phyloP scores from a whole-genome alignment of 2,113 vertebrate genomes.

The Laticauda colubrina region DNA sequence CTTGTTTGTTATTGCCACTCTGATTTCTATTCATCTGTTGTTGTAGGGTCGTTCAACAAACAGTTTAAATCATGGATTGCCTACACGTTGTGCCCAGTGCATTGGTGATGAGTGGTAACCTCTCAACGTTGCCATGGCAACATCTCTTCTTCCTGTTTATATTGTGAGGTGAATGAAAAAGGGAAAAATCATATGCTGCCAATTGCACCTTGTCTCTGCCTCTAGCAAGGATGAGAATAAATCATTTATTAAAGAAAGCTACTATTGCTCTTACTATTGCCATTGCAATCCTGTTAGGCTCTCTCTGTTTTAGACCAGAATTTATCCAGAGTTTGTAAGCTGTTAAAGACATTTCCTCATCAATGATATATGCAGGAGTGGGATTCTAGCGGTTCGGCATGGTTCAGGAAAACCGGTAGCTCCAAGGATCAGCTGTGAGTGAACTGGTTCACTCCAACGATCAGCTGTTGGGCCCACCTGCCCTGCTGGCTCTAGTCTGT shows the following conservation, averaged over 20 bases:
- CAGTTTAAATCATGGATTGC: slow-evolving; percentile 41
- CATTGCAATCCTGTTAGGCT: neutral
- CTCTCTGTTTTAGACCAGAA: neutral
- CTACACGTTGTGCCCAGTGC: neutral
- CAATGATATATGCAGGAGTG: neutral
- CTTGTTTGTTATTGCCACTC: slow-evolving; percentile 26
- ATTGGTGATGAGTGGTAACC: slow-evolving; percentile 36
- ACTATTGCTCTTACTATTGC: neutral
- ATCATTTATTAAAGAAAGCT: neutral
- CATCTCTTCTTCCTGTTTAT: slow-evolving; percentile 37
- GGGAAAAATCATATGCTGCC: neutral
- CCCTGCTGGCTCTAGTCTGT: too few relatives aligned
- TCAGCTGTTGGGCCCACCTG: too few relatives aligned
- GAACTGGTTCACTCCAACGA: too few relatives aligned
- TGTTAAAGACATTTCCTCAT: neutral
- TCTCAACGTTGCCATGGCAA: slow-evolving; percentile 40
- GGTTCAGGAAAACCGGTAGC: too few relatives aligned
- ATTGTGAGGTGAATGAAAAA: slow-evolving; percentile 31
- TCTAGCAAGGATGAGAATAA: slow-evolving; percentile 20
- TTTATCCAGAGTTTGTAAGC: neutral
- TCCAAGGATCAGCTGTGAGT: too few relatives aligned
- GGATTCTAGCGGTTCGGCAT: too few relatives aligned
- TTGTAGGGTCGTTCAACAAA: slow-evolving; percentile 24
- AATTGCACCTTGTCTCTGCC: slow-evolving; percentile 38
- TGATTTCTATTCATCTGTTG: slow-evolving; percentile 45